Percentiles rank a stretch among this genome's conserved stretches.
Evolutionary conservation across 2,797 vertebrate genomes (phyloP).

Genomic region (Channa striata): DNA sequence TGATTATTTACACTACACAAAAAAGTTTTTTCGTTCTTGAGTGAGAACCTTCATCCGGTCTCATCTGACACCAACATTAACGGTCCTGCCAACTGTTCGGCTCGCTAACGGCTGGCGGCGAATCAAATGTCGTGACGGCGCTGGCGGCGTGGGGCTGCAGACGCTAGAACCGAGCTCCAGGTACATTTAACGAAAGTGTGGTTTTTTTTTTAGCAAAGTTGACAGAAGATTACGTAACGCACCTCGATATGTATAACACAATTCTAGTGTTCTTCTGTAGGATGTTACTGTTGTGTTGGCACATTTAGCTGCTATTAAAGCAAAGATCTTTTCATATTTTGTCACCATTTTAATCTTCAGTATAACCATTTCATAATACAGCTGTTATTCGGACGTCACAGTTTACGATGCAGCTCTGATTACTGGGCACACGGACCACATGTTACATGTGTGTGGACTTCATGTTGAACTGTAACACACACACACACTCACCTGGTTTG

Average conservation of each 20-base stretch:
- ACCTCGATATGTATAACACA: too few species aligned
- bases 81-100: conserved; percentile 31
- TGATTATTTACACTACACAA: conserved; percentile 36
- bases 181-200: conserved; percentile 7
- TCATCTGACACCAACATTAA: conserved; percentile 23
- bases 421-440: conserved; percentile 11
- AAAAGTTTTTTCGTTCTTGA: conserved; percentile 28
- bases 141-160: conserved; percentile 30
- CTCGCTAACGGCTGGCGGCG: conserved; percentile 23
- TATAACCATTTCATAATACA: conserved; percentile 47
- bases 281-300: too few species aligned
- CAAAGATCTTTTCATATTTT: neutral
- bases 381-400: conserved; percentile 28
- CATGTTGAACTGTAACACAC: neutral
- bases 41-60: neutral
- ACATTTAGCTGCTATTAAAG: too few species aligned
- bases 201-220: neutral
- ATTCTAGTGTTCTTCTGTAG: too few species aligned
- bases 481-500: conserved; percentile 64
- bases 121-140: conserved; percentile 25
- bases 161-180: conserved; percentile 18
- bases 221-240: neutral
- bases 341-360: neutral
- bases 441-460: neutral
- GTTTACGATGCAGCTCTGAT: conserved; percentile 10